phyloP scores from a whole-genome alignment of 1,140 invertebrate genomes.

The Hylyphantes graminicola region DNA sequence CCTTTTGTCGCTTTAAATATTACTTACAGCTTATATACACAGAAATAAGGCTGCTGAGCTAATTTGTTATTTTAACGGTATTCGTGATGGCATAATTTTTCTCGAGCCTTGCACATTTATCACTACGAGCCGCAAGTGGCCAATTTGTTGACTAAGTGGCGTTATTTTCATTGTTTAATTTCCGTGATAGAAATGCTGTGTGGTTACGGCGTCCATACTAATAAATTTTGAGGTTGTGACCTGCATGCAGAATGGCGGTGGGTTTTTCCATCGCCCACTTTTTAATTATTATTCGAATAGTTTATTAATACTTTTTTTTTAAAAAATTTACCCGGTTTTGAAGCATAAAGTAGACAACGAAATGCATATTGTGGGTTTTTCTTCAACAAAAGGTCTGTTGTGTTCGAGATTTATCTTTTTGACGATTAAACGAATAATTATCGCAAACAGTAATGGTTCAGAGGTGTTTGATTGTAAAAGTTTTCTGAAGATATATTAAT shows the following conservation, averaged over 20 bases:
- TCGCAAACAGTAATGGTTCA: too few relatives aligned
- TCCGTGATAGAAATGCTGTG: constrained; percentile 8
- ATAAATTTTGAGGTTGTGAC: constrained; percentile 21
- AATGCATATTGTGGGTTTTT: too few relatives aligned
- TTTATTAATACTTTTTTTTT: too few relatives aligned
- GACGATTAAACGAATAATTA: background rate
- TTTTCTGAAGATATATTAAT: too few relatives aligned
- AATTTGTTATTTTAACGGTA: constrained; percentile 44
- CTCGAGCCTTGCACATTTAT: constrained; percentile 24
- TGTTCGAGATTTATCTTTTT: background rate
- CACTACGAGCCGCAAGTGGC: constrained; percentile 50
- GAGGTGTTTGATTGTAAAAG: too few relatives aligned
- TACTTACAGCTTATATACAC: too few relatives aligned
- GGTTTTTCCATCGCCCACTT: too few relatives aligned
- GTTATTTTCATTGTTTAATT: constrained; percentile 24
- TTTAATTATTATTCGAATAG: too few relatives aligned
- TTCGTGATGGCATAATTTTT: constrained; percentile 37
- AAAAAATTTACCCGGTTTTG: too few relatives aligned
- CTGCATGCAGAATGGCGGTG: constrained; percentile 11
- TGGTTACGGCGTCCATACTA: constrained; percentile 28
- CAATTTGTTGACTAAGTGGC: constrained; percentile 49
- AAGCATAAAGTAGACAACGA: too few relatives aligned
- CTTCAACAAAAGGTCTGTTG: too few relatives aligned
- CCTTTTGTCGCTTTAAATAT: too few relatives aligned
- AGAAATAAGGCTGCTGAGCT: background rate